A percentile compares a stretch with the other conserved stretches of the same genome.
phyloP scores from a whole-genome alignment of 2,888 invertebrate species.

The Dicycla oo region DNA sequence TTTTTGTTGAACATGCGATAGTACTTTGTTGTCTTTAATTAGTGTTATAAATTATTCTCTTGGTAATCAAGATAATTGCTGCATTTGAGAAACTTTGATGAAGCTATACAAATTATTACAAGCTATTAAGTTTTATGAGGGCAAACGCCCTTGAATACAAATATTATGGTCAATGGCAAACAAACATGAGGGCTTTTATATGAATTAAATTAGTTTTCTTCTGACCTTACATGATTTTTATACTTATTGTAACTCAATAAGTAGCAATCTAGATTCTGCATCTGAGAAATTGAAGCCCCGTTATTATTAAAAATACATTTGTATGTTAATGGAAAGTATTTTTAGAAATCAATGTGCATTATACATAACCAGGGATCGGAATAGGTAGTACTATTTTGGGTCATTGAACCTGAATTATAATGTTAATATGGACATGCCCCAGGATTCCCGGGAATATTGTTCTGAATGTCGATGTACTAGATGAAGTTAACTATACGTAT shows the following conservation, averaged over 20 bases:
- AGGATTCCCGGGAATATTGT: no score
- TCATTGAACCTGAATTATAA: no score
- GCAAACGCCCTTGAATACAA: conserved; percentile 35
- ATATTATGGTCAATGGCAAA: background rate
- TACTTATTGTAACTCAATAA: no score
- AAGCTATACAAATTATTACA: conserved; percentile 32
- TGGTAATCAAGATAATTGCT: conserved; percentile 13
- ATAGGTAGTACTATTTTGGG: no score
- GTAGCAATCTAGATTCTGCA: no score
- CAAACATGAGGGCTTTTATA: conserved; percentile 3
- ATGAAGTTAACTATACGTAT: no score
- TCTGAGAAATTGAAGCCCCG: background rate
- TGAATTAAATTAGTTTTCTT: background rate
- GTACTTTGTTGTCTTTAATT: conserved; percentile 16
- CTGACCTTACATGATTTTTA: background rate
- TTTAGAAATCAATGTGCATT: conserved; percentile 11
- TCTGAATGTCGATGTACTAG: no score
- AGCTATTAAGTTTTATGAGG: conserved; percentile 9
- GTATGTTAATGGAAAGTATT: conserved; percentile 9
- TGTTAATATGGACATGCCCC: no score
- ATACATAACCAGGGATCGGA: no score
- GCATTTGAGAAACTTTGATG: background rate
- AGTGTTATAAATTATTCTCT: conserved; percentile 7
- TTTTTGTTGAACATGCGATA: background rate
- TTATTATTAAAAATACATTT: conserved; percentile 15